phyloP scores from a whole-genome alignment of 2,113 vertebrate species.

The Anarrhichthys ocellatus region DNA sequence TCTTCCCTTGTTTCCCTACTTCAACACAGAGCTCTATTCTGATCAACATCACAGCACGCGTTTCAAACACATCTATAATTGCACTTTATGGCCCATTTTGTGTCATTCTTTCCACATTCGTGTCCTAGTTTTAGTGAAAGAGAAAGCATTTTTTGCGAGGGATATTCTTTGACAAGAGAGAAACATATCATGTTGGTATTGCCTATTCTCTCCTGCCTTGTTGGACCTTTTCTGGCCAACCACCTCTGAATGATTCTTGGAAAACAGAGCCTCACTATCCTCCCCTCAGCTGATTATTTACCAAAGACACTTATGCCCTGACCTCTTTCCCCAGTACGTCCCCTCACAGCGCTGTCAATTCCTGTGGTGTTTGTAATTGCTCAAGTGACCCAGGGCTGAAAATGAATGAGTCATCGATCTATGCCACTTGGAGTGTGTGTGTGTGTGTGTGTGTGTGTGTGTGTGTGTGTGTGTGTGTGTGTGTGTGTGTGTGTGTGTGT shows the following conservation, averaged over 20 bases:
- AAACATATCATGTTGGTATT: neutral
- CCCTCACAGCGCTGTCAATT: slow-evolving; percentile 42
- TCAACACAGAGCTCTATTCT: slow-evolving; percentile 3
- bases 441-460: slow-evolving; percentile 3
- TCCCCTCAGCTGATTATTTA: slow-evolving; percentile 39
- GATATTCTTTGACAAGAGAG: slow-evolving; percentile 3
- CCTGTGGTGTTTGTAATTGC: slow-evolving; percentile 56
- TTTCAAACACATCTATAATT: slow-evolving; percentile 11
- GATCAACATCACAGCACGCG: neutral
- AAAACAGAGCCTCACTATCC: slow-evolving; percentile 11
- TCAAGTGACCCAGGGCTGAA: slow-evolving; percentile 39
- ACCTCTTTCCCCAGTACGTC: slow-evolving; percentile 27
- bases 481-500: slow-evolving; percentile 18
- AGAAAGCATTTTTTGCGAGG: neutral
- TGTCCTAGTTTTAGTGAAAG: neutral
- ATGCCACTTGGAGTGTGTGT: slow-evolving; percentile 18
- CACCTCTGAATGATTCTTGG: slow-evolving; percentile 3
- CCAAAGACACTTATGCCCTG: slow-evolving; percentile 31
- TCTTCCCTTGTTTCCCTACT: slow-evolving; percentile 48
- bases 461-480: slow-evolving; percentile 20
- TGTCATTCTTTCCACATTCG: neutral
- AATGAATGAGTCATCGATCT: slow-evolving; percentile 61
- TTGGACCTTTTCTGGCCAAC: neutral
- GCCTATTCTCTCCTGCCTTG: neutral
- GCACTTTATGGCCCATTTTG: neutral